Evolutionary conservation across 2,888 invertebrate species (phyloP).

Genomic region (Ferrisia virgata): DNA sequence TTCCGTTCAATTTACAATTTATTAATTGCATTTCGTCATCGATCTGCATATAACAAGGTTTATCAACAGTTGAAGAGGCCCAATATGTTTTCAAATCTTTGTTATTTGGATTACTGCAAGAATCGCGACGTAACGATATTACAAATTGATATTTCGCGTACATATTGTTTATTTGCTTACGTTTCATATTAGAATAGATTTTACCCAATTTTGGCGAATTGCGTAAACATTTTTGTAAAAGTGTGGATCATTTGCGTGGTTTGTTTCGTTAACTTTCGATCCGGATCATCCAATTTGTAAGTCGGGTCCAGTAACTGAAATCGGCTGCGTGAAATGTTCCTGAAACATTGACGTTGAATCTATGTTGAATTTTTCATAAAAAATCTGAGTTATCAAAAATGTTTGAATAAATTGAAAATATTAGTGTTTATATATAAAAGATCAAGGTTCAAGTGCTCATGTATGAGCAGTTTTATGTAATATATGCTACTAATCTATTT

Average conservation of each 20-base stretch:
- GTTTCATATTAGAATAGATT: too few species aligned
- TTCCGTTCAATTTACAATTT: background rate
- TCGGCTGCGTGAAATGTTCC: background rate
- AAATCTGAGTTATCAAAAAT: too few species aligned
- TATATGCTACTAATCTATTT: too few species aligned
- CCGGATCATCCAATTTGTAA: background rate
- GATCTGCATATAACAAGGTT: background rate
- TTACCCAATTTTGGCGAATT: slow-evolving; percentile 31
- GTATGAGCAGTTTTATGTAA: too few species aligned
- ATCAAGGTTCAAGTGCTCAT: too few species aligned
- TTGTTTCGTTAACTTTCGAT: background rate
- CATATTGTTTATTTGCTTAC: too few species aligned
- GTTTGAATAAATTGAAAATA: too few species aligned
- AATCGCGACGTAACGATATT: too few species aligned
- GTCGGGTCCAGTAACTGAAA: background rate
- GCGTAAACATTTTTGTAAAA: background rate
- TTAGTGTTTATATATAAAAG: too few species aligned
- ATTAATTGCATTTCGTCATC: background rate
- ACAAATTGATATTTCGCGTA: too few species aligned
- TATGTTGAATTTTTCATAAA: too few species aligned
- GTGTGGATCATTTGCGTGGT: background rate
- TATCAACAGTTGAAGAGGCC: background rate
- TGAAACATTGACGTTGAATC: too few species aligned
- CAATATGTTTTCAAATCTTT: background rate
- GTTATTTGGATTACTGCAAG: slow-evolving; percentile 29